phyloP scores from a whole-genome alignment of 2,797 vertebrate species.

The Sphaeramia orbicularis region DNA sequence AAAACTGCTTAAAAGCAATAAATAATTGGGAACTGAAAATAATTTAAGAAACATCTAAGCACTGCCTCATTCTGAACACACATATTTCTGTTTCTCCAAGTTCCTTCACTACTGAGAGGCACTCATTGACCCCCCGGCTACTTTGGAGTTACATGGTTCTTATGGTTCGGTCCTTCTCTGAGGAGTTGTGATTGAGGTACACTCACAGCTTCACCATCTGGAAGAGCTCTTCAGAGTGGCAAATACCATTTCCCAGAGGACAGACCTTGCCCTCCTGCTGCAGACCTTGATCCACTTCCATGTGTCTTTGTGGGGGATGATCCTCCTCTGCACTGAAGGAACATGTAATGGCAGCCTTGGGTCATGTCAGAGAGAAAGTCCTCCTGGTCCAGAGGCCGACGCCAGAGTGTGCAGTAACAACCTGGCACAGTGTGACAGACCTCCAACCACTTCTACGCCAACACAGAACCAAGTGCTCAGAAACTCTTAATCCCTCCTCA shows the following conservation, averaged over 20 bases:
- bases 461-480: conserved; percentile 24
- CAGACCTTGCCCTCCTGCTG: conserved; percentile 25
- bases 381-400: conserved; percentile 24
- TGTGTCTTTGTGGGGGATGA: conserved; percentile 30
- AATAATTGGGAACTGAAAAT: neutral
- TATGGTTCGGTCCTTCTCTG: conserved; percentile 38
- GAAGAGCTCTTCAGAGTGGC: conserved; percentile 49
- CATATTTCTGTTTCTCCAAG: conserved; percentile 3
- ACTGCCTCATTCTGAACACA: neutral
- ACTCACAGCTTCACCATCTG: conserved; percentile 68
- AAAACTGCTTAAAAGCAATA: neutral
- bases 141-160: conserved; percentile 31
- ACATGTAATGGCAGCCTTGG: conserved; percentile 2
- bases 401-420: conserved; percentile 25
- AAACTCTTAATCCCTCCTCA: conserved; percentile 43
- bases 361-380: conserved; percentile 15
- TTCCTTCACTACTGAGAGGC: conserved; percentile 8
- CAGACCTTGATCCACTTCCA: conserved; percentile 61
- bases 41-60: neutral
- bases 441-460: conserved; percentile 18
- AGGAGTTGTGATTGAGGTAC: conserved; percentile 62
- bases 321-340: conserved; percentile 25
- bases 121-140: conserved; percentile 42
- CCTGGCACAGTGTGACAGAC: conserved; percentile 30
- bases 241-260: conserved; percentile 50